Evolutionary conservation across 2,888 invertebrate genomes (phyloP).

Genomic region (Bibio marci): DNA sequence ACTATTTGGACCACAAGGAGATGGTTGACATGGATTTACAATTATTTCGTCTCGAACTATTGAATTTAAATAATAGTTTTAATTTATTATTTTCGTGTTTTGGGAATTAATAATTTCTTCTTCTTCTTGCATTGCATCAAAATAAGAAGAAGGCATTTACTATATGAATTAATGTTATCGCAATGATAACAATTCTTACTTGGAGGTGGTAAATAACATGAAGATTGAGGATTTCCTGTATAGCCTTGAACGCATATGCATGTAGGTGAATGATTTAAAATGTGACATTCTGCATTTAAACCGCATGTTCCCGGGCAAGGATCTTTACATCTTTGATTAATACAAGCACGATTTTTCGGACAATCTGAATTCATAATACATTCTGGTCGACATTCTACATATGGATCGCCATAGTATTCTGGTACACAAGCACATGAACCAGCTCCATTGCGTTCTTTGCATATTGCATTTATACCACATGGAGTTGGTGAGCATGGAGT

Average conservation of each 20-base stretch:
- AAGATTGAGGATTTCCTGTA: constrained; percentile 40
- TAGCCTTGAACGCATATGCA: constrained; percentile 42
- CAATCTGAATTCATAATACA: constrained; percentile 51
- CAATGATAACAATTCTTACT: constrained; percentile 20
- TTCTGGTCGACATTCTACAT: constrained; percentile 47
- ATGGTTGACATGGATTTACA: constrained; percentile 41
- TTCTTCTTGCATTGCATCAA: not conserved
- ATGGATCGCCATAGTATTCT: constrained; percentile 46
- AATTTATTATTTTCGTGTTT: not conserved
- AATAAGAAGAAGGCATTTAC: not conserved
- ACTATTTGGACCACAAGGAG: constrained; percentile 69
- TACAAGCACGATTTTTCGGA: constrained; percentile 41
- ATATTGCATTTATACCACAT: constrained; percentile 49
- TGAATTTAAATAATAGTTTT: constrained; percentile 1
- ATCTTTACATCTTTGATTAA: constrained; percentile 62
- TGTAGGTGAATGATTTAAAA: constrained; percentile 47
- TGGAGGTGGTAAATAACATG: constrained; percentile 23
- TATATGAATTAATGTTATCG: not conserved
- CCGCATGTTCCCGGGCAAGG: constrained; percentile 76
- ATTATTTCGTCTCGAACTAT: constrained; percentile 8
- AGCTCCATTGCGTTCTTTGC: constrained; percentile 42
- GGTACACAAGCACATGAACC: constrained; percentile 46
- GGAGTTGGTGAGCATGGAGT: constrained; percentile 44
- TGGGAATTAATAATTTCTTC: not conserved
- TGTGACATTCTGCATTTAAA: constrained; percentile 54